These are phyloP conservation scores for Crambe crambe DNA, from an alignment of 37 sponge, comb jelly and placozoan genomes.

Conservation along the genomic window DNA sequence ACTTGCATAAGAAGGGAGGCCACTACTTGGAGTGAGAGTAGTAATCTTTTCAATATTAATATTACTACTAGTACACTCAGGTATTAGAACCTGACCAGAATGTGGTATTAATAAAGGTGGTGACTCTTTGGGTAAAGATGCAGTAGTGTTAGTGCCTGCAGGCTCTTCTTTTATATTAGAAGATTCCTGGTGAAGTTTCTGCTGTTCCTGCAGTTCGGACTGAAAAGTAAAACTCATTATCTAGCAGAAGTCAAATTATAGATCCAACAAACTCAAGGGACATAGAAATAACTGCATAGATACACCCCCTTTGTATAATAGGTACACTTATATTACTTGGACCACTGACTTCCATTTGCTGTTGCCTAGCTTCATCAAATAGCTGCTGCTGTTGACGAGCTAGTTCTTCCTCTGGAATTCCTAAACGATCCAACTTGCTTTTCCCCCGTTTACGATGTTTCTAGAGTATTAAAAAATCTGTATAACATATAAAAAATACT, in stretches of 20 bases:
- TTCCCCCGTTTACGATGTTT: conserved; percentile 74
- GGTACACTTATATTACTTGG: not conserved
- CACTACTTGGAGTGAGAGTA: not conserved
- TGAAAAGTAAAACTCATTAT: conserved; percentile 1
- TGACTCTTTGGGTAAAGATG: not conserved
- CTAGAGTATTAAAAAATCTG: conserved; percentile 5
- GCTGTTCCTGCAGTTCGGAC: conserved; percentile 54
- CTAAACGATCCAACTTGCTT: conserved; percentile 71
- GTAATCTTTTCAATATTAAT: no score
- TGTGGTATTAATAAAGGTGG: conserved; percentile 1
- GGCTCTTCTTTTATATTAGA: not conserved
- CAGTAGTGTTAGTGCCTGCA: not conserved
- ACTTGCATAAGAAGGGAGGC: not conserved
- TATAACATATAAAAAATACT: not conserved
- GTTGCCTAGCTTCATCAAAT: conserved; percentile 89
- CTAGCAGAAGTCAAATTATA: not conserved
- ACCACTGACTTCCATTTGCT: conserved; percentile 61
- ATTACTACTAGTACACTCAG: not conserved
- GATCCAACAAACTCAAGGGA: not conserved
- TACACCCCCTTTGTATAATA: not conserved
- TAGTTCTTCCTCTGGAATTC: conserved; percentile 93
- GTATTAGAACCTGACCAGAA: not conserved
- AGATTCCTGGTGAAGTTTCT: not conserved
- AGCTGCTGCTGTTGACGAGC: conserved; percentile 87
- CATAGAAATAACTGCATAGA: no score